phyloP scores from a whole-genome alignment of 2,113 vertebrate species.

The Leptocoma aspasia region DNA sequence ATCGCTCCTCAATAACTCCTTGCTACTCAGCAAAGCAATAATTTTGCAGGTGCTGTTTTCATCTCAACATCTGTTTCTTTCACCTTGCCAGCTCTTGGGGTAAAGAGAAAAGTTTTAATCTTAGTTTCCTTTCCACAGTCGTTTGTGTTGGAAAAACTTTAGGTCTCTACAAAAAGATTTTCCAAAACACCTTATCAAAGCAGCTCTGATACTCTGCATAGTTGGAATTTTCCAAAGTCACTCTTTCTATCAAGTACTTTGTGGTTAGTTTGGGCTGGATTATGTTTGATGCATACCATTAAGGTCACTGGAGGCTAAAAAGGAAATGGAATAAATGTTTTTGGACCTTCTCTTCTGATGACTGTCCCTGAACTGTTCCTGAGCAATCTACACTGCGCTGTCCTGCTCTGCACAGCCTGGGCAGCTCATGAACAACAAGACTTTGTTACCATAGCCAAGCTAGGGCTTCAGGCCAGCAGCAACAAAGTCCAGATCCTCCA shows the following conservation, averaged over 20 bases:
- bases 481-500: neutral
- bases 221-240: neutral
- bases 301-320: neutral
- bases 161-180: neutral
- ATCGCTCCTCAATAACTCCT: neutral
- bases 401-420: neutral
- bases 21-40: neutral
- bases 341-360: neutral
- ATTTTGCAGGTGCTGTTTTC: neutral
- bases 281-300: neutral
- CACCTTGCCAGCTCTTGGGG: neutral
- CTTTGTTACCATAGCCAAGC: neutral
- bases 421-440: neutral
- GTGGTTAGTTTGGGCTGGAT: neutral
- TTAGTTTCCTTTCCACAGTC: neutral
- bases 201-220: neutral
- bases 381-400: accelerated
- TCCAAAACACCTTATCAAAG: neutral
- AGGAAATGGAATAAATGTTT: neutral
- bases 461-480: neutral
- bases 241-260: neutral
- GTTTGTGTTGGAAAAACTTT: neutral
- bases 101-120: neutral
- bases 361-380: neutral
- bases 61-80: neutral